Conservation (phyloP, 2,113 vertebrate genomes). For the Jacana jacana region DNA sequence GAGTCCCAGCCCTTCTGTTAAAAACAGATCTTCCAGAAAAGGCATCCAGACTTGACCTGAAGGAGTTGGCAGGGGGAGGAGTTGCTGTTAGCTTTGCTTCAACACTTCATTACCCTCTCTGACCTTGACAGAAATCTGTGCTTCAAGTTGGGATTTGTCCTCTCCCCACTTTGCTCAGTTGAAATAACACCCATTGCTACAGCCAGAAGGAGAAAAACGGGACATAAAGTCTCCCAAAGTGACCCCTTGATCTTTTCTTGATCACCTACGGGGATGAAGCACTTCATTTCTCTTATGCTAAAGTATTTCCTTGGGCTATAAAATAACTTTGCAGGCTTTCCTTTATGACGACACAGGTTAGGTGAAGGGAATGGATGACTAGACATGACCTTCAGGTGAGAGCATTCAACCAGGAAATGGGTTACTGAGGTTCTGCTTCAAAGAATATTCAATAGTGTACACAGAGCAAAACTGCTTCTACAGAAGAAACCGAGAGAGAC, state of each 20-base stretch:
- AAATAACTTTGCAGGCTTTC: background rate
- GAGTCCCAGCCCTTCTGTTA: background rate
- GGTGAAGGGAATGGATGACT: background rate
- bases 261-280: background rate
- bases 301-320: background rate
- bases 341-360: background rate
- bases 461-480: background rate
- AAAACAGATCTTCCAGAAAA: background rate
- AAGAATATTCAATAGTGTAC: conserved; percentile 15
- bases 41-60: background rate
- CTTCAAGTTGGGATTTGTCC: background rate
- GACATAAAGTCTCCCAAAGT: background rate
- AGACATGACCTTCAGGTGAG: conserved; percentile 20
- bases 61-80: background rate
- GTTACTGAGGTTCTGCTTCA: conserved; percentile 41
- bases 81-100: background rate
- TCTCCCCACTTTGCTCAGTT: background rate
- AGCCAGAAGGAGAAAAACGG: background rate
- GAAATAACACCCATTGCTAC: background rate
- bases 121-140: background rate
- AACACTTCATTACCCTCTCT: background rate
- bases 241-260: background rate
- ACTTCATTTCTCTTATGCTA: background rate
- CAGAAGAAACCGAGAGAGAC: background rate
- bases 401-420: conserved; percentile 45